phyloP scores from a whole-genome alignment of 2,113 vertebrate species.

The Prionailurus bengalensis region DNA sequence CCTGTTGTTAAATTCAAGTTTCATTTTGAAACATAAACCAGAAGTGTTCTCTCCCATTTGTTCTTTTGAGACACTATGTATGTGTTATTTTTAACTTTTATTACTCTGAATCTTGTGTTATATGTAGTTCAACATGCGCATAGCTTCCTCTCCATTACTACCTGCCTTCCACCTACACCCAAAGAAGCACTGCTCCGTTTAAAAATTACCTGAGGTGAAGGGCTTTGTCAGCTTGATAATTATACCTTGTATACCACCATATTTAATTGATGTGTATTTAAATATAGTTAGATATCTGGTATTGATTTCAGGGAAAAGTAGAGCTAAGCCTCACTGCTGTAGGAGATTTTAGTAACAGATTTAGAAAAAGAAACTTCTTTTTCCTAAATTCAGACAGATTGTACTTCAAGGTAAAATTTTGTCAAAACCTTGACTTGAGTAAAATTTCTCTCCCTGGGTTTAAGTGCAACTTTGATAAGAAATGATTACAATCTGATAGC shows the following conservation, averaged over 20 bases:
- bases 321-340: neutral
- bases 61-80: neutral
- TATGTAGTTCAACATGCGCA: neutral
- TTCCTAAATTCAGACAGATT: neutral
- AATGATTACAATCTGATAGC: neutral
- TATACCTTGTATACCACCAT: neutral
- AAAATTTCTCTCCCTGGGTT: neutral
- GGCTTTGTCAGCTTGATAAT: neutral
- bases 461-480: neutral
- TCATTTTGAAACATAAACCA: neutral
- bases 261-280: neutral
- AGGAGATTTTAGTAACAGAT: neutral
- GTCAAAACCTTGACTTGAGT: neutral
- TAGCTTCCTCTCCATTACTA: neutral
- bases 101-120: neutral
- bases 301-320: neutral
- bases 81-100: neutral
- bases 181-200: neutral
- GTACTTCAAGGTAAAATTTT: slow-evolving; percentile 23
- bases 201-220: neutral
- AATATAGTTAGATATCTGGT: neutral
- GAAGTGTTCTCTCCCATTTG: neutral
- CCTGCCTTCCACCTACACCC: neutral
- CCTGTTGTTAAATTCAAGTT: neutral
- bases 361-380: neutral